Base-by-base conservation (phyloP, 2,888 invertebrate genomes). In the Calameuta idolon region DNA sequence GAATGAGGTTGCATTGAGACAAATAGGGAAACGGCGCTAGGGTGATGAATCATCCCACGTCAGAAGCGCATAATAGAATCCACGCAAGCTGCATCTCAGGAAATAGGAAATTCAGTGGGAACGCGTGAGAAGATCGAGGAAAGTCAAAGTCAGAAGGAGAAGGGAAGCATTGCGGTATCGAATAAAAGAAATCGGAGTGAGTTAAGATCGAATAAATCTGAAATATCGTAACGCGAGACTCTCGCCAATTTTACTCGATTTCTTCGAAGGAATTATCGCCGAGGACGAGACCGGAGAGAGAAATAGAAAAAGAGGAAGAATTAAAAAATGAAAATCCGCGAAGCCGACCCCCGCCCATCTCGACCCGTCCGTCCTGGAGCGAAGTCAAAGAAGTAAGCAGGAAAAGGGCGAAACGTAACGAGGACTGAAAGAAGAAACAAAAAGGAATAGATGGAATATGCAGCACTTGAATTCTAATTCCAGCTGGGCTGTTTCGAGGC, bases 1-100 rank as follows among this genome's bases (percentile, higher is more conserved):
- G 80, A 87, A 86, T 85, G 85, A 85, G 85, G 79, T 85, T 83
- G 85, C 86, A 89, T 86, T 86, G 88, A 88, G 89, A 88, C 87
- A 89, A 89, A 89, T 87, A 88, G 89, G 87, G 86, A 88, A 89
- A 89, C 86, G 85, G 86, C 82, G 83, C 82, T 82, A 80, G 83
- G 84, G 83, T 86, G 85, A 89, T 89, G 87, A 88, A 87, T 88
- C 88, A 88, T 87, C 85, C 81, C 83, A 84, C 83, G 87, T 89
- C 89, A 87, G 83, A 85, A 83, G 83, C 85, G 87, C 80, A 83
- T 87, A 87, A 84, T 82, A 85, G 55, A 55, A 55, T 55, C 9
- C 55, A 55, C 55, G 9, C 55, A 23, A 55, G 23, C 9, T 55
- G 55, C 55, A 55, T 23, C 55, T 55, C 55, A 9, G 55, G 23